Base-by-base conservation (phyloP, 2,888 invertebrate species). In the Cetonia aurata region DNA sequence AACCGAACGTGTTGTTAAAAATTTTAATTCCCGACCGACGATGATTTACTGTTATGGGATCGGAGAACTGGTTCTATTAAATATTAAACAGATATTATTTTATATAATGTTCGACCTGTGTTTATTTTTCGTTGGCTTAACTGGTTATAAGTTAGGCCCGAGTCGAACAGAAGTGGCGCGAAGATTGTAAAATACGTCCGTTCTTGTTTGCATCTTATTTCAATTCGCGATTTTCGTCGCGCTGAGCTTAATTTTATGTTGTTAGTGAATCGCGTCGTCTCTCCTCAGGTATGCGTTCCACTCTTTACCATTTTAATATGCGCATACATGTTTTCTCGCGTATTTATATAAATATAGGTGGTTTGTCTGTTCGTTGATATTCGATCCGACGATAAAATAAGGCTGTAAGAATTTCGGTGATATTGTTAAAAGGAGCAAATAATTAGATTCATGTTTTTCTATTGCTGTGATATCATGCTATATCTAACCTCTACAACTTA, bases 1-100 rank as follows among this genome's bases (percentile, higher is more conserved):
- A 25, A 81, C 78, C 70, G 75, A 76, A 78, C 75, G 79, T 76
- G 80, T 78, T 79, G 76, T 78, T 80, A 80, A 81, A 80, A 80
- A 79, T 73, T 78, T 80, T 81, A 81, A 81, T 80, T 79, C 79
- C 74, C 77, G 81, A 80, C 74, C 77, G 81, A 80, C 80, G 80
- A 81, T 81, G 83, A 83, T 83, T 81, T 81, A 82, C 76, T 80
- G 80, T 80, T 80, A 80, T 77, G 75, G 75, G 77, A 74, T 74
- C 71, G 73, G 69, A 60, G 75, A 81, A 83, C 83, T 79, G 81
- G 82, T 82, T 82, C 79, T 79, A 79, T 81, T 82, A 79, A 82
- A 82, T 82, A 81, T 81, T 81, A 81, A 81, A 78, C 79, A 78
- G 80, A 80, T 80, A 81, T 82, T 80, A 81, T 80, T 80, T 80